A percentile compares a stretch with the other conserved stretches of the same genome.
Evolutionary conservation across 2,888 invertebrate genomes (phyloP).

Genomic region (Nineta flava): DNA sequence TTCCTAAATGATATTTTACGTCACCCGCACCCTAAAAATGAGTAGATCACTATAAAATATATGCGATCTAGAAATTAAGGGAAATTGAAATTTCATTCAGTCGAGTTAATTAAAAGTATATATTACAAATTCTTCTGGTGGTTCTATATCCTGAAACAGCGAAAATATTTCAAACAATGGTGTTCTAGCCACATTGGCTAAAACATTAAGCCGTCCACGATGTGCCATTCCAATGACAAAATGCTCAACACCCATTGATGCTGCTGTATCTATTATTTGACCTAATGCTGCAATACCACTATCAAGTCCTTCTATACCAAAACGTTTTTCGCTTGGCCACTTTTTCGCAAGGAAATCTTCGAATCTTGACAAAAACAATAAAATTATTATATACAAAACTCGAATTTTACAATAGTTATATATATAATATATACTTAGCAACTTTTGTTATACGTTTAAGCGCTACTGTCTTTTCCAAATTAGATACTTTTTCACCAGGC

Average conservation of each 20-base stretch:
- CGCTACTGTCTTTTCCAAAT: slow-evolving; percentile 78
- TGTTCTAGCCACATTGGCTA: slow-evolving; percentile 85
- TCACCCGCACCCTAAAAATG: slow-evolving; percentile 54
- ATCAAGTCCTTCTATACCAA: slow-evolving; percentile 98
- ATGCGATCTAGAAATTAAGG: no score
- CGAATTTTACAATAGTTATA: not conserved
- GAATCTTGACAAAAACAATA: slow-evolving; percentile 42
- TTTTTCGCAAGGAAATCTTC: slow-evolving; percentile 97
- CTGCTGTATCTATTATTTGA: slow-evolving; percentile 91
- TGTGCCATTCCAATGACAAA: slow-evolving; percentile 91
- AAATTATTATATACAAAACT: not conserved
- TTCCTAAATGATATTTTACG: slow-evolving; percentile 84
- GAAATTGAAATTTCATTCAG: not conserved
- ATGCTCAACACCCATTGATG: slow-evolving; percentile 88
- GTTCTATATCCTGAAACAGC: slow-evolving; percentile 84
- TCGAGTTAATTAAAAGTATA: not conserved
- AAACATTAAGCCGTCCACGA: slow-evolving; percentile 73
- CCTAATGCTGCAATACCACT: slow-evolving; percentile 98
- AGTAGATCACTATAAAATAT: slow-evolving; percentile 28
- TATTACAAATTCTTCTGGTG: slow-evolving; percentile 49
- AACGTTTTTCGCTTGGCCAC: slow-evolving; percentile 98
- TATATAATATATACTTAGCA: slow-evolving; percentile 45
- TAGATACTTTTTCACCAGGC: slow-evolving; percentile 76
- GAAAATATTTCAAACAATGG: slow-evolving; percentile 80
- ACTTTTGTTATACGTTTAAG: slow-evolving; percentile 87